These are phyloP conservation scores for Xyliphius kryptos DNA, from an alignment of 2,113 vertebrate genomes.

Conservation along the genomic window DNA sequence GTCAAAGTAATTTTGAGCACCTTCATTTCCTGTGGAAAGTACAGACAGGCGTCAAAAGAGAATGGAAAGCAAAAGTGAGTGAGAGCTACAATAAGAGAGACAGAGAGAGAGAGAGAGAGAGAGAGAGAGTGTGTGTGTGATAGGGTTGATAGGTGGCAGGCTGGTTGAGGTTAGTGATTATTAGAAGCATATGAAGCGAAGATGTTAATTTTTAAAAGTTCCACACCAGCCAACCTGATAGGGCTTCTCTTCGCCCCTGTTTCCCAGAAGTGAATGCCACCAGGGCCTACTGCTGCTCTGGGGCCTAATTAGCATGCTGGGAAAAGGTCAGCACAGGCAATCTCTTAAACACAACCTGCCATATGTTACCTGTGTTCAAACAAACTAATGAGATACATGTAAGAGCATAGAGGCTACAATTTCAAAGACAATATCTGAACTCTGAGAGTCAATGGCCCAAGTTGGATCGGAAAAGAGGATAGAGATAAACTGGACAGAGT, in stretches of 20 bases:
- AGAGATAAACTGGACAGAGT: too few relatives aligned
- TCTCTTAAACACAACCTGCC: too few relatives aligned
- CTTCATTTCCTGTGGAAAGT: conserved; percentile 96
- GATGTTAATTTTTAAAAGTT: conserved; percentile 98
- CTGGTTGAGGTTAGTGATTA: conserved; percentile 85
- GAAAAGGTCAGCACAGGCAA: too few relatives aligned
- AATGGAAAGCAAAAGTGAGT: conserved; percentile 35
- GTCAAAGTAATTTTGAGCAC: conserved; percentile 93
- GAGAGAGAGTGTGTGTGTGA: too few relatives aligned
- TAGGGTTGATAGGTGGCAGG: conserved; percentile 47
- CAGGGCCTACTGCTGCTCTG: conserved; percentile 61
- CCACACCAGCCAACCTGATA: conserved; percentile 81
- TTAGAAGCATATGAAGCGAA: conserved; percentile 97
- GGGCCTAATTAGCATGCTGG: too few relatives aligned
- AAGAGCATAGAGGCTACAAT: too few relatives aligned
- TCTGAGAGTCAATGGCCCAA: too few relatives aligned
- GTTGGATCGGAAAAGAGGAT: too few relatives aligned
- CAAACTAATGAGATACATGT: too few relatives aligned
- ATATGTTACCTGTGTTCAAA: too few relatives aligned
- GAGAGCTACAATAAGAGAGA: conserved; percentile 45
- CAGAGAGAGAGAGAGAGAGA: conserved; percentile 31
- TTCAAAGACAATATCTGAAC: too few relatives aligned
- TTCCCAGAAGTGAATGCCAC: conserved; percentile 51
- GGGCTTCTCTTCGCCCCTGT: conserved; percentile 63
- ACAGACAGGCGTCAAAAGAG: conserved; percentile 60